Base-by-base conservation (phyloP, 1,140 invertebrate species). In the Carposina sasakii region DNA sequence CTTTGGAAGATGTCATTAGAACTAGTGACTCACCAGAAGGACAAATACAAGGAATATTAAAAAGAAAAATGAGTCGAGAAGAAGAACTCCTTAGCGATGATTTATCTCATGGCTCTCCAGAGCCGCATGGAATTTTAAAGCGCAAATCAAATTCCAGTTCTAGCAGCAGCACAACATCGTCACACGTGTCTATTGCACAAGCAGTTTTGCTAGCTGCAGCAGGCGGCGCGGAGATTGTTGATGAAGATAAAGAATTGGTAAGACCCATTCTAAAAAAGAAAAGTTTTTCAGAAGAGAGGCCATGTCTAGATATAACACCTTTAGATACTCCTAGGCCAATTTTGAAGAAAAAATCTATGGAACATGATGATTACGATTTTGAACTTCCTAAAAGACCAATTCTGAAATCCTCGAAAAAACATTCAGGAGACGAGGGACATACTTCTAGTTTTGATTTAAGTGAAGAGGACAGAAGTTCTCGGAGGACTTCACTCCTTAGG, bases 261-360 rank as follows among this genome's bases (percentile, higher is more conserved):
- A 88, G 90, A 57, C 93, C 94, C 1, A 95, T 96, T 52, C 72
- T 95, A 3, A 95, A 95, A 71, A 93, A 93, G 73, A 92, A 92
- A 85, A 87, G 91, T 87, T 86, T 89, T 75, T 74, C 87, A 12
- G 88, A 89, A 61, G 87, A 89, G 57, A 63, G 85, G 44, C 82
- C 86, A 1, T 71, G 71, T 52, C 72, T 60, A 3, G 86, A 86
- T 42, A 67, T 73, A 54, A 46, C 70, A 16, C 50, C 61, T 24
- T 60, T 62, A 3, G 87, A 90, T 36, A 87, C 85, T 24, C 90
- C 91, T 0, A 91, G 88, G 70, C 93, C 93, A 1, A 95, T 95
- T 66, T 66, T 96, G 6, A 95, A 96, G 65, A 95, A 95, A 71
- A 94, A 94, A 68, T 91, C 91, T 0, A 93, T 90, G 0, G 94